A percentile compares a stretch with the other conserved stretches of the same genome.
Conservation (phyloP, 2,797 vertebrate genomes). For the Apogon talboti region DNA sequence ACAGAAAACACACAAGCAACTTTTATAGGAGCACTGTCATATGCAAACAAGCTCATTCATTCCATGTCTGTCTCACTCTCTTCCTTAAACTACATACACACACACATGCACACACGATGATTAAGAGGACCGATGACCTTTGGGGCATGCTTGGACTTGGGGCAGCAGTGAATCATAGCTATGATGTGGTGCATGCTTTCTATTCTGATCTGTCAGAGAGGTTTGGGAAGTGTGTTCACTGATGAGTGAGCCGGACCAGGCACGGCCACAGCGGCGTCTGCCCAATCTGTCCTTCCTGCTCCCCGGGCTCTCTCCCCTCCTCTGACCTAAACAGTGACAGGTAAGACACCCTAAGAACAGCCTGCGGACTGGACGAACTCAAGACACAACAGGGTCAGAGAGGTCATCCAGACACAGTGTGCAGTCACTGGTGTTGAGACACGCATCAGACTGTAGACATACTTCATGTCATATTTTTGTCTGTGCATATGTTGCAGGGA, state of each 20-base stretch:
- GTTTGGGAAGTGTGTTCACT: constrained; percentile 72
- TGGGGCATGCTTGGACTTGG: constrained; percentile 63
- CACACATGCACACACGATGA: constrained; percentile 60
- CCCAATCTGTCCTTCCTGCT: constrained; percentile 37
- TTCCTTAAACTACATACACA: constrained; percentile 48
- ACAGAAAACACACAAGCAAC: constrained; percentile 51
- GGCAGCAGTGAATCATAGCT: constrained; percentile 77
- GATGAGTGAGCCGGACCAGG: constrained; percentile 73
- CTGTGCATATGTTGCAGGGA: no score
- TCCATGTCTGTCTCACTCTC: constrained; percentile 54
- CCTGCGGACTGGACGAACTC: constrained; percentile 13
- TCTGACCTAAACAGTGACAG: constrained; percentile 58
- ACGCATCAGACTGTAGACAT: neutral
- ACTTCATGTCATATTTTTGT: no score
- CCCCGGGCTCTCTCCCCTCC: constrained; percentile 38
- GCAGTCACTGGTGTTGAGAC: neutral
- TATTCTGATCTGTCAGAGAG: constrained; percentile 79
- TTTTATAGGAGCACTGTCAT: constrained; percentile 66
- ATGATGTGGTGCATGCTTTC: constrained; percentile 77
- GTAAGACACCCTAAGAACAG: constrained; percentile 47
- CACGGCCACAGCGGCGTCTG: constrained; percentile 54
- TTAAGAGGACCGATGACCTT: constrained; percentile 71
- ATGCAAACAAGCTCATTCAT: constrained; percentile 75
- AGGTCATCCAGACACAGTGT: constrained; percentile 27
- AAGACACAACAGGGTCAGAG: constrained; percentile 28